phyloP scores from a whole-genome alignment of 2,888 invertebrate genomes.

The Subacronicta megacephala region DNA sequence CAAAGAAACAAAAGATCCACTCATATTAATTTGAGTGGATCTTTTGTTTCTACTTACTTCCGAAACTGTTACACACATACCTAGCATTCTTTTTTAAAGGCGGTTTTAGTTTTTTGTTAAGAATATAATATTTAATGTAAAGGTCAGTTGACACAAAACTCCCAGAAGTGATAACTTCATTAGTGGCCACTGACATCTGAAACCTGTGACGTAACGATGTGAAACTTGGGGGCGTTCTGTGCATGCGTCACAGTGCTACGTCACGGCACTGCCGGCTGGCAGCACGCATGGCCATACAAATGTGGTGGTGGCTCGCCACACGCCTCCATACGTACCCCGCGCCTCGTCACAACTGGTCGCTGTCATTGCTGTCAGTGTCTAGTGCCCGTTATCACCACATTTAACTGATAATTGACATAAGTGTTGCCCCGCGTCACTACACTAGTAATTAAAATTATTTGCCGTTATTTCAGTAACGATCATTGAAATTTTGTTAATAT shows the following conservation, averaged over 20 bases:
- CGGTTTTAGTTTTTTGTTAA: too few relatives aligned
- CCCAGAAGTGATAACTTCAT: slow-evolving; percentile 9
- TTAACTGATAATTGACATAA: slow-evolving; percentile 74
- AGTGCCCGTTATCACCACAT: slow-evolving; percentile 68
- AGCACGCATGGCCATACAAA: slow-evolving; percentile 63
- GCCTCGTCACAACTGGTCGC: slow-evolving; percentile 67
- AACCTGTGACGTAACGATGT: slow-evolving; percentile 45
- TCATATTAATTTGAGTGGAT: too few relatives aligned
- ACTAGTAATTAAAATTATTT: slow-evolving; percentile 26
- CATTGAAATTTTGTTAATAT: slow-evolving; percentile 27
- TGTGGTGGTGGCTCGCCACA: slow-evolving; percentile 59
- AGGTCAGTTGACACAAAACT: slow-evolving; percentile 32
- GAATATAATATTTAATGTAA: too few relatives aligned
- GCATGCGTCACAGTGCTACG: slow-evolving; percentile 43
- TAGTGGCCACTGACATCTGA: slow-evolving; percentile 9
- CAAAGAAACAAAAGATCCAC: too few relatives aligned
- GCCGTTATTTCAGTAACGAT: slow-evolving; percentile 24
- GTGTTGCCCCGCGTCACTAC: slow-evolving; percentile 65
- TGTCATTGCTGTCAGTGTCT: slow-evolving; percentile 61
- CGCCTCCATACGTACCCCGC: slow-evolving; percentile 74
- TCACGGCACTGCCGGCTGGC: slow-evolving; percentile 56
- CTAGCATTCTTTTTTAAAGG: too few relatives aligned
- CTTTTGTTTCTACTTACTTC: too few relatives aligned
- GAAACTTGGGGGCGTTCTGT: slow-evolving; percentile 32
- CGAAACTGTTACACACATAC: too few relatives aligned